Conservation (phyloP, 1,140 invertebrate species). For the Dendroctonus valens region DNA sequence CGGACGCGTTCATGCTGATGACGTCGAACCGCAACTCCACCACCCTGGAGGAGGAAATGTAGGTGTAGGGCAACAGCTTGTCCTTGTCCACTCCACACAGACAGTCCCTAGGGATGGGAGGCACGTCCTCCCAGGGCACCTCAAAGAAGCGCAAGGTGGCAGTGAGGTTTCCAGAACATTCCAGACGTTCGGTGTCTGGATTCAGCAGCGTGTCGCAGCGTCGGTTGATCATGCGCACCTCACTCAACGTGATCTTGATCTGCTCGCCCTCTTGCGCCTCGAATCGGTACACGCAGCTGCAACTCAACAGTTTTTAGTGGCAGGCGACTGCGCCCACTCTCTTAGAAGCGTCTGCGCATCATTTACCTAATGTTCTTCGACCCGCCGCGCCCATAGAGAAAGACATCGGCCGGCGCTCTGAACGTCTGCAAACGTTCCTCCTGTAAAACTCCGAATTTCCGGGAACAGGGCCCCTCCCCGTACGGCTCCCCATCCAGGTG, state of each 20-base stretch:
- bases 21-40: conserved; percentile 81
- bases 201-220: conserved; percentile 62
- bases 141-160: conserved; percentile 66
- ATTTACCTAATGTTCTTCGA: conserved; percentile 72
- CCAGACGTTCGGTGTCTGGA: conserved; percentile 66
- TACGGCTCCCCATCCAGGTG: conserved; percentile 79
- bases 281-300: conserved; percentile 80
- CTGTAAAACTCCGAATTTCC: conserved; percentile 65
- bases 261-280: conserved; percentile 76
- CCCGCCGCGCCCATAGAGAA: conserved; percentile 82
- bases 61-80: conserved; percentile 64
- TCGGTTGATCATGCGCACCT: conserved; percentile 64
- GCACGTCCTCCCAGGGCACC: conserved; percentile 67
- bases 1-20: conserved; percentile 74
- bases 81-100: conserved; percentile 62
- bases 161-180: conserved; percentile 64
- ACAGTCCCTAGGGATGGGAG: conserved; percentile 59
- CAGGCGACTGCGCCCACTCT: too few relatives aligned
- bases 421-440: conserved; percentile 61
- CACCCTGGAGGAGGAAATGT: conserved; percentile 72
- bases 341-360: too few relatives aligned
- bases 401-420: conserved; percentile 75
- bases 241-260: conserved; percentile 66
- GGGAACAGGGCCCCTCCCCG: conserved; percentile 64
- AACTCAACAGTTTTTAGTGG: conserved; percentile 39